phyloP scores from a whole-genome alignment of 1,140 invertebrate species.

The Rhyacophila brunnea region DNA sequence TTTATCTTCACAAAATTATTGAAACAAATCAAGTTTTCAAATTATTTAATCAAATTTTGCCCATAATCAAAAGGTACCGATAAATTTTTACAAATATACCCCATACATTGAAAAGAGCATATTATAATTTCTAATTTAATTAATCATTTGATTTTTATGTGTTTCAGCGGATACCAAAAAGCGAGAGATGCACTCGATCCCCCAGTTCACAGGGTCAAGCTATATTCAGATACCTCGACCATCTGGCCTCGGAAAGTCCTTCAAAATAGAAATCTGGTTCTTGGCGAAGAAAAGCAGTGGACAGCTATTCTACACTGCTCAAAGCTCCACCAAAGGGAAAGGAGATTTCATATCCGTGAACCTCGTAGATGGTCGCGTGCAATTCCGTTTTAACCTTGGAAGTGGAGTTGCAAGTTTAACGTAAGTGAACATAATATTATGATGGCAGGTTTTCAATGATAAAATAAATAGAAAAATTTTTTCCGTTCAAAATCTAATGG shows the following conservation, averaged over 20 bases:
- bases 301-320: conserved; percentile 81
- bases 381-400: conserved; percentile 85
- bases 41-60: no score
- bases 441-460: no score
- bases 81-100: no score
- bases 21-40: no score
- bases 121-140: no score
- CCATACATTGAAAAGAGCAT: no score
- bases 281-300: conserved; percentile 74
- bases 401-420: conserved; percentile 83
- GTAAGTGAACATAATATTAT: conserved; percentile 64
- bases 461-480: no score
- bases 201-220: conserved; percentile 73
- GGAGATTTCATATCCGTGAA: conserved; percentile 87
- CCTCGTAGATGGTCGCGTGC: conserved; percentile 72
- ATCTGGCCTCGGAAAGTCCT: conserved; percentile 73
- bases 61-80: no score
- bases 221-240: conserved; percentile 75
- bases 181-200: conserved; percentile 55
- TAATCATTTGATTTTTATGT: no score
- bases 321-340: conserved; percentile 66
- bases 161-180: conserved; percentile 23
- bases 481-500: no score
- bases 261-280: conserved; percentile 87
- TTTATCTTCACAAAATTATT: no score